phyloP scores from a whole-genome alignment of 2,888 invertebrate genomes.

The Eupithecia tripunctaria region DNA sequence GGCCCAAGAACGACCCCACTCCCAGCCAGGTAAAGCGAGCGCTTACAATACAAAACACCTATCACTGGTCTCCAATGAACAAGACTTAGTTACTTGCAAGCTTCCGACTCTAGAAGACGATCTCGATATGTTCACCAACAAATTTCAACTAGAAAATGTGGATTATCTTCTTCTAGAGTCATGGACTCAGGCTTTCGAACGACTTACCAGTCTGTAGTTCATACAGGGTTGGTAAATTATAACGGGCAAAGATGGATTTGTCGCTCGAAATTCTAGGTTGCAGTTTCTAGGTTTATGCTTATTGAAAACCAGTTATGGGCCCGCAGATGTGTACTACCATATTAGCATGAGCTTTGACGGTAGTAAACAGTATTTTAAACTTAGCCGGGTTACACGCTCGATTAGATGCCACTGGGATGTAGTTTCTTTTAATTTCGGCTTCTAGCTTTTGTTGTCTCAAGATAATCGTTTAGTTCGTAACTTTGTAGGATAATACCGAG shows the following conservation, averaged over 20 bases:
- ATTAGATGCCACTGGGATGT: constrained; percentile 54
- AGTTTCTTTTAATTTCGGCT: constrained; percentile 47
- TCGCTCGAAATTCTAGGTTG: background rate
- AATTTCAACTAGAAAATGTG: background rate
- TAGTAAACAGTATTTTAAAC: constrained; percentile 66
- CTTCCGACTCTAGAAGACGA: background rate
- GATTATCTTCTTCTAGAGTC: background rate
- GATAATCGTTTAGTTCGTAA: constrained; percentile 33
- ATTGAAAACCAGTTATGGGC: constrained; percentile 6
- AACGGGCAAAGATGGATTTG: background rate
- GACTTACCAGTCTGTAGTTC: background rate
- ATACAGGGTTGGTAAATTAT: background rate
- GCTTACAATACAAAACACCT: constrained; percentile 62
- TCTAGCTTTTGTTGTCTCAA: constrained; percentile 53
- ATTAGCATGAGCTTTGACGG: constrained; percentile 77
- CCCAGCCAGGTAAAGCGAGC: constrained; percentile 84
- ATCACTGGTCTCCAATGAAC: background rate
- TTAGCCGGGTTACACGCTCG: constrained; percentile 74
- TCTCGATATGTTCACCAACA: background rate
- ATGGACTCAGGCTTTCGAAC: background rate
- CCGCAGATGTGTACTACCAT: constrained; percentile 66
- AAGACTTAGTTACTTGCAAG: background rate
- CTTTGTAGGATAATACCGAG: constrained; percentile 46
- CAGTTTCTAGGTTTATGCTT: background rate
- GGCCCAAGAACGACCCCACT: constrained; percentile 84